Conservation (phyloP, 2,113 vertebrate species). For the Otus sunia region DNA sequence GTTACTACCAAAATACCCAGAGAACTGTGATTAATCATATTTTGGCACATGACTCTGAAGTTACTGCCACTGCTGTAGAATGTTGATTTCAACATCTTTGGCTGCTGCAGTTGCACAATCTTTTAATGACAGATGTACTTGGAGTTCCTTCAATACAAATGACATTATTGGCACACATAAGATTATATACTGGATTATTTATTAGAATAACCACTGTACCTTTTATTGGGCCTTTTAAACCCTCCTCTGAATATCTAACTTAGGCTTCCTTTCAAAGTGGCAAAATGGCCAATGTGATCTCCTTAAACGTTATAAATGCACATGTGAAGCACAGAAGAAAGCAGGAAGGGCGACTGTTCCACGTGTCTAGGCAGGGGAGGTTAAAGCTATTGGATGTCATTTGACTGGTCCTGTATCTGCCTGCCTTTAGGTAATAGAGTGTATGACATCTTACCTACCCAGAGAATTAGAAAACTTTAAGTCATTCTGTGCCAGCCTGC, state of each 20-base stretch:
- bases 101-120: background rate
- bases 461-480: background rate
- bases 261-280: background rate
- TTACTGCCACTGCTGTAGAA: background rate
- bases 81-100: background rate
- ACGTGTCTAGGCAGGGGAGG: fast-evolving
- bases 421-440: background rate
- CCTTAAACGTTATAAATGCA: background rate
- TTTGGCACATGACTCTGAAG: background rate
- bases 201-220: background rate
- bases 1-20: background rate
- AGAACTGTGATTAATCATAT: background rate
- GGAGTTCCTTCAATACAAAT: slow-evolving; percentile 50
- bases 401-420: background rate
- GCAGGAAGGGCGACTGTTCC: background rate
- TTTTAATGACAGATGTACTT: background rate
- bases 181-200: background rate
- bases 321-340: background rate
- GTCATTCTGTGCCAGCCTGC: fast-evolving
- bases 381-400: background rate
- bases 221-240: background rate
- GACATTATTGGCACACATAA: background rate
- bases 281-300: background rate
- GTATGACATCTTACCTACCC: background rate
- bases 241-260: background rate